A percentile compares a stretch with the other conserved stretches of the same genome.
Evolutionary conservation across 2,888 invertebrate genomes (phyloP).

Genomic region (Axea sp.): DNA sequence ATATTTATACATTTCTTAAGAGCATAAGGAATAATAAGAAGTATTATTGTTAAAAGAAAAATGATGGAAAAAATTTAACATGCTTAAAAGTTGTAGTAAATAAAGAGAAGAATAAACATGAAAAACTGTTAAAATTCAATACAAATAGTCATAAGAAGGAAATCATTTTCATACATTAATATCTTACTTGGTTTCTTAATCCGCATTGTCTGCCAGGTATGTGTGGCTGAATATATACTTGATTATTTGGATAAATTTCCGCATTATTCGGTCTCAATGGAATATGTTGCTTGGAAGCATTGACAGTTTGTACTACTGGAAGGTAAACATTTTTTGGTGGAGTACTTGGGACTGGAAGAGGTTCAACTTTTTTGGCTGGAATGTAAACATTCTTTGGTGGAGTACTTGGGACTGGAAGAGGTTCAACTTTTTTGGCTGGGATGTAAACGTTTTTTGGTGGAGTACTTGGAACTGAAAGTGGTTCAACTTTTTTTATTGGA

Average conservation of each 20-base stretch:
- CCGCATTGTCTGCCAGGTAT: slow-evolving; percentile 75
- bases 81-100: too few relatives aligned
- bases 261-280: too few relatives aligned
- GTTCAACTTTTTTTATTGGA: slow-evolving; percentile 9
- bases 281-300: neutral
- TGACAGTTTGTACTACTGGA: neutral
- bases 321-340: slow-evolving; percentile 18
- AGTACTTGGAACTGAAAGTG: slow-evolving; percentile 26
- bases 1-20: too few relatives aligned
- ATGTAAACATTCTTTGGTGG: slow-evolving; percentile 20
- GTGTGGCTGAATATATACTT: slow-evolving; percentile 63
- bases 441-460: slow-evolving; percentile 24
- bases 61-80: too few relatives aligned
- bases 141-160: too few relatives aligned
- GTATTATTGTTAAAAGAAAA: too few relatives aligned
- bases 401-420: slow-evolving; percentile 3
- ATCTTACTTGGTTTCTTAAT: slow-evolving; percentile 77
- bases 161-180: slow-evolving; percentile 4
- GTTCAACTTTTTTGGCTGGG: slow-evolving; percentile 8
- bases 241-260: slow-evolving; percentile 60
- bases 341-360: slow-evolving; percentile 15
- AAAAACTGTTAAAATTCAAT: too few relatives aligned
- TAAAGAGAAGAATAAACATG: too few relatives aligned
- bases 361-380: slow-evolving; percentile 2
- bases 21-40: too few relatives aligned